phyloP scores from a whole-genome alignment of 2,113 vertebrate species.

The Oryzias celebensis region DNA sequence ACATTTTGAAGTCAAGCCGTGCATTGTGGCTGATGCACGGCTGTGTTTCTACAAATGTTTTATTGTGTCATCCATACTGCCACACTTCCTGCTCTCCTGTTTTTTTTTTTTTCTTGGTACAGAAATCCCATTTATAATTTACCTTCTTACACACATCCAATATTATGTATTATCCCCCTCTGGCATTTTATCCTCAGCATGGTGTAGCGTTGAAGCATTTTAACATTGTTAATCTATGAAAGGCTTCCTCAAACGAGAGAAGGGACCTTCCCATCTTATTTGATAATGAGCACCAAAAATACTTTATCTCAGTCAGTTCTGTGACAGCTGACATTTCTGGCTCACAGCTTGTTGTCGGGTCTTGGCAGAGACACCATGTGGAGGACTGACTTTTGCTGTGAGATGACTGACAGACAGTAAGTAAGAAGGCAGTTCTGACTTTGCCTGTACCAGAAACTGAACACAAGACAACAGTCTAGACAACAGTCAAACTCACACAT shows the following conservation, averaged over 20 bases:
- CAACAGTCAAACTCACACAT: slow-evolving; percentile 14
- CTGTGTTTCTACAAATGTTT: slow-evolving; percentile 18
- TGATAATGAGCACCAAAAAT: slow-evolving; percentile 24
- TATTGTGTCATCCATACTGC: slow-evolving; percentile 8
- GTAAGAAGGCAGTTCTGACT: slow-evolving; percentile 40
- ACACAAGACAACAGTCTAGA: slow-evolving; percentile 5
- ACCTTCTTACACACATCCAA: neutral
- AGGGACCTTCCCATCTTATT: slow-evolving; percentile 2
- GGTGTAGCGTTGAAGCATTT: neutral
- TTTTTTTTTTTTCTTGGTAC: neutral
- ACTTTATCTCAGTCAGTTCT: slow-evolving; percentile 31
- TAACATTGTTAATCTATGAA: slow-evolving; percentile 7
- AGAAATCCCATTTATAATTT: slow-evolving; percentile 7
- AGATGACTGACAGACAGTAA: slow-evolving; percentile 47
- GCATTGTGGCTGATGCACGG: slow-evolving; percentile 29
- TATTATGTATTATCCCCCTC: neutral
- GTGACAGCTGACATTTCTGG: slow-evolving; percentile 76
- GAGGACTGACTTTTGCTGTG: slow-evolving; percentile 56
- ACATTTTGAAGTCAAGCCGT: slow-evolving; percentile 9
- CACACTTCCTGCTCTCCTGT: slow-evolving; percentile 9
- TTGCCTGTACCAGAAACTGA: slow-evolving; percentile 21
- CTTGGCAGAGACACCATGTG: slow-evolving; percentile 58
- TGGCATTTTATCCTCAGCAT: neutral
- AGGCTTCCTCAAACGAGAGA: slow-evolving; percentile 2
- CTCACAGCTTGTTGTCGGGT: slow-evolving; percentile 66